Conservation (phyloP, 2,888 invertebrate species). For the Oxyscelio sp. region DNA sequence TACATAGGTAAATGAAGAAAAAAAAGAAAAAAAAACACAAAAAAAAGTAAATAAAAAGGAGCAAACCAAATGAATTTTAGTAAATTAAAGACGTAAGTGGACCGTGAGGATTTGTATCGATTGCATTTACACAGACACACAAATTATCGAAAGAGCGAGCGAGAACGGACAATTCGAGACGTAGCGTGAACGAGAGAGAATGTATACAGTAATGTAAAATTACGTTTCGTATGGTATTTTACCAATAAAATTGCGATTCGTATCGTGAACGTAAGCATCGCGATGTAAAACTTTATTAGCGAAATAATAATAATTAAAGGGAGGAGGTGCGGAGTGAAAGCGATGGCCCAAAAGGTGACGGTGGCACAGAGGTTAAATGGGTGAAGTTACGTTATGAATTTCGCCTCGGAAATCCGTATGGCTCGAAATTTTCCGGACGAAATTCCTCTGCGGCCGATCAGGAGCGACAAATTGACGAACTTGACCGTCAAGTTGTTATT, state of each 20-base stretch:
- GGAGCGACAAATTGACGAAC: no score
- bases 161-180: constrained; percentile 36
- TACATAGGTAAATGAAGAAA: constrained; percentile 55
- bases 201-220: constrained; percentile 90
- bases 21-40: constrained; percentile 7
- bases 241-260: constrained; percentile 86
- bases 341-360: not conserved
- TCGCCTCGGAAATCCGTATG: not conserved
- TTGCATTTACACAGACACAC: constrained; percentile 69
- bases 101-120: constrained; percentile 67
- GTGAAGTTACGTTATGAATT: not conserved
- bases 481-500: no score
- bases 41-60: constrained; percentile 8
- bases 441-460: no score
- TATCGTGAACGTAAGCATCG: constrained; percentile 81
- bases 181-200: constrained; percentile 59
- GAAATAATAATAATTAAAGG: constrained; percentile 53
- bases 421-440: no score
- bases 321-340: not conserved
- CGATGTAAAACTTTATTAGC: constrained; percentile 79
- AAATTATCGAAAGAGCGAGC: constrained; percentile 41
- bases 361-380: constrained; percentile 1
- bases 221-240: constrained; percentile 91
- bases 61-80: constrained; percentile 28
- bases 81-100: constrained; percentile 43